Base-by-base conservation (phyloP, 2,888 invertebrate genomes). In the Cenopis cana region DNA sequence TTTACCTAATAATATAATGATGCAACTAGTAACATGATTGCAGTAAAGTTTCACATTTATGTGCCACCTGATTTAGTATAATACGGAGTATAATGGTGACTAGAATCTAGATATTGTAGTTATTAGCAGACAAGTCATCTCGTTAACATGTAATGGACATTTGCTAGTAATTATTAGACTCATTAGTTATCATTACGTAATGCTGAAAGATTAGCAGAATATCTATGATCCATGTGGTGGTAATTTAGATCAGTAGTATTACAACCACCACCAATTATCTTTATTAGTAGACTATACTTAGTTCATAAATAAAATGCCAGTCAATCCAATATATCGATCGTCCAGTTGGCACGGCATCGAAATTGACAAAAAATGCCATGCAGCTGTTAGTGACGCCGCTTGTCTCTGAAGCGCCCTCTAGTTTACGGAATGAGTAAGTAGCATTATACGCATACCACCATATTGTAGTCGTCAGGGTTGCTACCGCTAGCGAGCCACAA, bases 361-460 rank as follows among this genome's bases (percentile, higher is more conserved):
- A 41, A 5, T 14, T 0, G 41, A 14, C 4, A 12, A 46, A n/a
- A 46, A 46, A 46, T 33, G 1, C 12, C 12, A 46, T 46, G 46
- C 41, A 41, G 41, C 41, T 41, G n/a, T 41, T 41, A 14, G 41
- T 14, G 38, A 41, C 41, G 41, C 41, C 41, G 41, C 41, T 14
- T 41, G 41, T 41, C 41, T 46, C 41, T 14, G 12, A 41, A 41
- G 41, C 46, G n/a, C n/a, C 46, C 46, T 46, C 46, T 46, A 46
- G 46, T 46, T 46, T 46, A 46, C n/a, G 46, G 46, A 46, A 46
- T 46, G 46, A n/a, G n/a, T 46, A 46, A 41, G 41, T 46, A 14
- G 0, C 3, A 46, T 5, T 46, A 5, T 4, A n/a, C 14, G 6
- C n/a, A 46, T 46, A n/a, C n/a, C 46, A 12, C 46, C 46, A 46